Conservation (phyloP, 1,140 invertebrate species). For the Procambarus virginalis region DNA sequence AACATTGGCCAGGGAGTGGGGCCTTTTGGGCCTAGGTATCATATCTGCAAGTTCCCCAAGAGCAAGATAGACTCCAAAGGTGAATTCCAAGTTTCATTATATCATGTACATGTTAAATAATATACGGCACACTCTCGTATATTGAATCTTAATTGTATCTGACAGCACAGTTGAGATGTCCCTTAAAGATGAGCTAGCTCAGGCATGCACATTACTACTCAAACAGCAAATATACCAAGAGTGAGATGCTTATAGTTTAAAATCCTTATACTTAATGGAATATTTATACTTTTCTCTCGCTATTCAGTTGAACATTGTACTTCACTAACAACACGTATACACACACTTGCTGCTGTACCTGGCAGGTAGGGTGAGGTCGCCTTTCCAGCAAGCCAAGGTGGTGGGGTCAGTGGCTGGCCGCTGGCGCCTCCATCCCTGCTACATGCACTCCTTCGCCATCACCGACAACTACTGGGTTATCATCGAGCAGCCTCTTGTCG, state of each 20-base stretch:
- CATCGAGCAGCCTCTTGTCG: conserved; percentile 73
- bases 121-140: too few relatives aligned
- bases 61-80: conserved; percentile 41
- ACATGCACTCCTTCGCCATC: conserved; percentile 75
- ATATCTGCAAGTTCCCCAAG: conserved; percentile 82
- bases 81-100: background rate
- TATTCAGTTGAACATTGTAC: too few relatives aligned
- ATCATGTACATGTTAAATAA: too few relatives aligned
- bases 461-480: conserved; percentile 74
- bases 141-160: too few relatives aligned
- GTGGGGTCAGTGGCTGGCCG: conserved; percentile 58
- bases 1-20: conserved; percentile 86
- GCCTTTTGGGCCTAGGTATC: conserved; percentile 81
- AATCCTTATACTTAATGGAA: too few relatives aligned
- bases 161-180: too few relatives aligned
- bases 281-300: too few relatives aligned
- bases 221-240: too few relatives aligned
- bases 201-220: too few relatives aligned
- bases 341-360: background rate
- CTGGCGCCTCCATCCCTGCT: conserved; percentile 72
- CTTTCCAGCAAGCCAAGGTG: conserved; percentile 48
- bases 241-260: too few relatives aligned
- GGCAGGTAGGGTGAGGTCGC: conserved; percentile 32
- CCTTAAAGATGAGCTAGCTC: too few relatives aligned
- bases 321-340: too few relatives aligned